Percentiles rank a stretch among this genome's conserved stretches.
Evolutionary conservation across 2,888 invertebrate genomes (phyloP).

Genomic region (Ophonus ardosiacus): DNA sequence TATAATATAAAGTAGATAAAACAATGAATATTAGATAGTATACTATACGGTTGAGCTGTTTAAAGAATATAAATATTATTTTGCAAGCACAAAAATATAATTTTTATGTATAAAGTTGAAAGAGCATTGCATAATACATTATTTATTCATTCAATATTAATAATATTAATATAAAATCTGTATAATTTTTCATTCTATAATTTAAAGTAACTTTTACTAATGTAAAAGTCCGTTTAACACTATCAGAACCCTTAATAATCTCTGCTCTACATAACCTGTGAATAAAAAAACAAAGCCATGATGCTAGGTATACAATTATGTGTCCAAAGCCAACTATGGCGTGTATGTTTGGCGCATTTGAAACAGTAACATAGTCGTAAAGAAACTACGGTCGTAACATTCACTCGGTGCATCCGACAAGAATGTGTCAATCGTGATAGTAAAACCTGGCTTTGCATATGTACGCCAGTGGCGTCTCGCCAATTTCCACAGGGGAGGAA

Average conservation of each 20-base stretch:
- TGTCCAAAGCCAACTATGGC: background rate
- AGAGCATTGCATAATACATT: too few species aligned
- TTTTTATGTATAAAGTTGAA: too few species aligned
- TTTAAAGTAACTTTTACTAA: background rate
- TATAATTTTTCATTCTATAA: background rate
- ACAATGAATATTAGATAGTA: too few species aligned
- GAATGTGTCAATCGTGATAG: constrained; percentile 6
- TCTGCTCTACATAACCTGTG: background rate
- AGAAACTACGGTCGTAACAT: background rate
- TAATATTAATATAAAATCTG: background rate
- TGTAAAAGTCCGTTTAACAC: background rate
- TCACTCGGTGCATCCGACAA: background rate
- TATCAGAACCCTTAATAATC: background rate
- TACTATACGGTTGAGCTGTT: too few species aligned
- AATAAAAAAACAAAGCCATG: background rate
- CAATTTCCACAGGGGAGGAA: background rate
- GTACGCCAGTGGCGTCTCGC: background rate
- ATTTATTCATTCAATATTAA: too few species aligned
- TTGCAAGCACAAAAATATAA: too few species aligned
- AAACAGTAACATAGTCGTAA: constrained; percentile 23
- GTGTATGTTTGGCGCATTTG: background rate
- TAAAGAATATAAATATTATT: too few species aligned
- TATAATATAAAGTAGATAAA: too few species aligned
- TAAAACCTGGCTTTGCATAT: background rate
- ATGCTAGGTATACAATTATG: background rate